phyloP scores from a whole-genome alignment of 2,797 vertebrate genomes.

The Dryobates pubescens region DNA sequence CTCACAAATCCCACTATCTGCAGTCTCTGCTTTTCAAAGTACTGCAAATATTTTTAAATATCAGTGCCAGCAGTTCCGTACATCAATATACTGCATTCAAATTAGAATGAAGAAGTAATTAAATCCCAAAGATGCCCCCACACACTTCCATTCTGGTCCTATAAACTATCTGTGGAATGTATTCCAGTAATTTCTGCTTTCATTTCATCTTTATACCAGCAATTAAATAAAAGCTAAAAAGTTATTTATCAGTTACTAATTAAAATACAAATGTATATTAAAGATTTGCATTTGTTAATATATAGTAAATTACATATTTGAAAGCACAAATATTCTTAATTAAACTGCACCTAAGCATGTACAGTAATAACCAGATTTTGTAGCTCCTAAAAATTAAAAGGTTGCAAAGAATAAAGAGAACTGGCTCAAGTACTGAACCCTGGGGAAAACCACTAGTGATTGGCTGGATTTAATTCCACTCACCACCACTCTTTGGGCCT shows the following conservation, averaged over 20 bases:
- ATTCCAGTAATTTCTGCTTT: not conserved
- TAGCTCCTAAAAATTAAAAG: not conserved
- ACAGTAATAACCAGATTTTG: not conserved
- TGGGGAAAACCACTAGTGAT: too few species aligned
- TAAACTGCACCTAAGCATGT: not conserved
- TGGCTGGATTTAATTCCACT: too few species aligned
- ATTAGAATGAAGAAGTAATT: not conserved
- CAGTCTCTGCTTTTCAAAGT: not conserved
- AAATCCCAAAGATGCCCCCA: fast-evolving
- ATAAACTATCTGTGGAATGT: not conserved
- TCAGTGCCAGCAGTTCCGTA: not conserved
- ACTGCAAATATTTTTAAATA: not conserved
- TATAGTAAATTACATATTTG: not conserved
- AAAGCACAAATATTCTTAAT: not conserved
- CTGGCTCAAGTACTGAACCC: too few species aligned
- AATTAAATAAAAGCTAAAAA: not conserved
- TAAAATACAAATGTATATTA: not conserved
- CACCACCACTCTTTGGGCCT: too few species aligned
- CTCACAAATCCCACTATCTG: not conserved
- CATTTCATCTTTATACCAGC: not conserved
- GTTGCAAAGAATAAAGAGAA: not conserved
- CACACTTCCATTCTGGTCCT: not conserved
- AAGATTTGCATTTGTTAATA: not conserved
- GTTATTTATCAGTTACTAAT: not conserved
- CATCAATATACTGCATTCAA: not conserved